Evolutionary conservation across 2,888 invertebrate genomes (phyloP).

Genomic region (Cheilosia pagana): DNA sequence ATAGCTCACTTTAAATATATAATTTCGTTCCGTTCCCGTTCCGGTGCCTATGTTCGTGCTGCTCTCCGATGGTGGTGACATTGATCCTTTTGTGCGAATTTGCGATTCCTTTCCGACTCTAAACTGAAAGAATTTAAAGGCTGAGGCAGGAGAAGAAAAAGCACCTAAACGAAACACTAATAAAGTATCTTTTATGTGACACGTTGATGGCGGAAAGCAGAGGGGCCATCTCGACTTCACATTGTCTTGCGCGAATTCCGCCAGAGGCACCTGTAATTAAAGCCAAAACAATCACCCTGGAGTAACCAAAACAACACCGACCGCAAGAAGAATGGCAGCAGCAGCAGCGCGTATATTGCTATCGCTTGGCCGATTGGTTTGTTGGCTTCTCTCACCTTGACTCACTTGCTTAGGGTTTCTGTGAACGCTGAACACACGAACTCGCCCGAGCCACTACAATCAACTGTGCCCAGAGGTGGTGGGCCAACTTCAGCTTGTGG

Average conservation of each 20-base stretch:
- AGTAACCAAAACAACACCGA: slow-evolving; percentile 45
- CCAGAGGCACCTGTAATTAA: slow-evolving; percentile 75
- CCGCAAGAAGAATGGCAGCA: slow-evolving; percentile 14
- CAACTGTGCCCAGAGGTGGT: slow-evolving; percentile 57
- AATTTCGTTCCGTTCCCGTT: slow-evolving; percentile 62
- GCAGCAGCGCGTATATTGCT: slow-evolving; percentile 10
- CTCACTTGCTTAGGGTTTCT: slow-evolving; percentile 68
- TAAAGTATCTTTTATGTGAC: slow-evolving; percentile 75
- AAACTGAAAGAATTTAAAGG: slow-evolving; percentile 2
- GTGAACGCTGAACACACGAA: slow-evolving; percentile 53
- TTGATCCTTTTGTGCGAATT: slow-evolving; percentile 74
- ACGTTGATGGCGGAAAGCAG: slow-evolving; percentile 60
- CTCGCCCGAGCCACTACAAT: slow-evolving; percentile 6
- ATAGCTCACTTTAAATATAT: slow-evolving; percentile 75
- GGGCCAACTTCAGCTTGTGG: slow-evolving; percentile 60
- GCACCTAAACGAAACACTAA: slow-evolving; percentile 55
- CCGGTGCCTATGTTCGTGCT: slow-evolving; percentile 53
- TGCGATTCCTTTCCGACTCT: slow-evolving; percentile 43
- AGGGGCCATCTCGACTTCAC: slow-evolving; percentile 43
- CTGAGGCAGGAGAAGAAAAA: slow-evolving; percentile 8
- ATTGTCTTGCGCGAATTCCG: slow-evolving; percentile 60
- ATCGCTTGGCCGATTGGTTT: slow-evolving; percentile 62
- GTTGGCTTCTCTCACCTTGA: slow-evolving; percentile 70
- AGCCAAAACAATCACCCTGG: slow-evolving; percentile 70
- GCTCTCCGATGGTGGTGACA: slow-evolving; percentile 63